Percentiles rank a stretch among this genome's conserved stretches.
phyloP scores from a whole-genome alignment of 2,797 vertebrate species.

The Darevskia nairensis region DNA sequence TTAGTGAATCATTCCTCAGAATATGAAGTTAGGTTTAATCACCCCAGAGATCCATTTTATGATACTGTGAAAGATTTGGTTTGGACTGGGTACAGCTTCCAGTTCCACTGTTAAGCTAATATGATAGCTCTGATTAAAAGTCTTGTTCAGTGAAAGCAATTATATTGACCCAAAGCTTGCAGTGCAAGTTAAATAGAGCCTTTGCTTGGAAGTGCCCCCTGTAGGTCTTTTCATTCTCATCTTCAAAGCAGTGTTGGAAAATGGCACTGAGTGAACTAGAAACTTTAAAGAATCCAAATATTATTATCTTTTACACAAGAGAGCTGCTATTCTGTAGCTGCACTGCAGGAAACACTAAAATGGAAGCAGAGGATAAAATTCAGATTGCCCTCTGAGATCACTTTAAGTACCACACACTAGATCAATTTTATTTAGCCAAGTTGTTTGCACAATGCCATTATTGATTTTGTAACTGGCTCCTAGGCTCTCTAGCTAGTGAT shows the following conservation, averaged over 20 bases:
- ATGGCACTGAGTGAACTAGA: slow-evolving; percentile 79
- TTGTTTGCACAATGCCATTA: slow-evolving; percentile 10
- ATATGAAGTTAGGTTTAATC: slow-evolving; percentile 17
- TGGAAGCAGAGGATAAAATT: background rate
- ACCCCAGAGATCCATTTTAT: slow-evolving; percentile 21
- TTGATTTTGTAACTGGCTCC: slow-evolving; percentile 30
- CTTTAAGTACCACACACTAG: background rate
- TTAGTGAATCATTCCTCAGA: background rate
- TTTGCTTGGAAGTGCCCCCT: slow-evolving; percentile 27
- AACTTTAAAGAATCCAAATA: slow-evolving; percentile 75
- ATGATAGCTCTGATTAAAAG: slow-evolving; percentile 76
- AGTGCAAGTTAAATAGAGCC: slow-evolving; percentile 1
- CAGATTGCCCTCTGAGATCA: slow-evolving; percentile 7
- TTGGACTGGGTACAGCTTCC: background rate
- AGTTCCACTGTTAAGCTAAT: slow-evolving; percentile 69
- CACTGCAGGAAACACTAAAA: background rate
- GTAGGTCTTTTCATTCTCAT: background rate
- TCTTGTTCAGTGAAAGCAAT: slow-evolving; percentile 74
- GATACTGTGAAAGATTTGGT: slow-evolving; percentile 27
- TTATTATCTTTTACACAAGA: slow-evolving; percentile 7
- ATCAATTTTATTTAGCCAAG: slow-evolving; percentile 28
- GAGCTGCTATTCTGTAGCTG: background rate
- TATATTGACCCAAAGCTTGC: slow-evolving; percentile 64
- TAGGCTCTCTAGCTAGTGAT: background rate
- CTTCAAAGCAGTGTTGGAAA: slow-evolving; percentile 59